Percentiles rank a stretch among this genome's conserved stretches.
These are phyloP conservation scores for Stictocephala bisonia DNA, from an alignment of 2,888 invertebrate species.

Conservation along the genomic window DNA sequence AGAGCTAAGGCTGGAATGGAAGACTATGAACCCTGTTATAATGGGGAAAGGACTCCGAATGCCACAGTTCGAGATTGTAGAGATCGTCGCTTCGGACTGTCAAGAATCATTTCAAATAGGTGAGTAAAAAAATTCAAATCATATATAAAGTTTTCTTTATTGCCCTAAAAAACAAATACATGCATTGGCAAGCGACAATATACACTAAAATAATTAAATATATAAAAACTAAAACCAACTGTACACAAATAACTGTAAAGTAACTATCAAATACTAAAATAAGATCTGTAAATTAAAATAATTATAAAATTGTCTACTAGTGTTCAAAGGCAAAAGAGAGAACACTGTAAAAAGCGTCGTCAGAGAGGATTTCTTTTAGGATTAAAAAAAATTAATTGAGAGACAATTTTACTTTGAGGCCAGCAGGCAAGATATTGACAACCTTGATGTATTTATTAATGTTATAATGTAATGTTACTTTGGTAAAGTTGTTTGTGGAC, in stretches of 20 bases:
- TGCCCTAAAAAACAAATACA: not conserved
- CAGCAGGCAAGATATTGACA: too few relatives aligned
- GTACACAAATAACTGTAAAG: not conserved
- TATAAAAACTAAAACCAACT: too few relatives aligned
- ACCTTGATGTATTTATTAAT: too few relatives aligned
- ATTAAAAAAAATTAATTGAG: too few relatives aligned
- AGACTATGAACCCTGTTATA: slow-evolving; percentile 63
- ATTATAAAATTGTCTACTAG: not conserved
- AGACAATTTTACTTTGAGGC: too few relatives aligned
- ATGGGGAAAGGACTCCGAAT: slow-evolving; percentile 64
- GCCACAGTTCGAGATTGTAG: slow-evolving; percentile 65
- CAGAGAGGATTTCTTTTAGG: too few relatives aligned
- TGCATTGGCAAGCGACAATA: not conserved
- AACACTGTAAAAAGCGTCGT: too few relatives aligned
- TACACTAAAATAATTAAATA: not conserved
- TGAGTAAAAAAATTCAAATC: slow-evolving; percentile 46
- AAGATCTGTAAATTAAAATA: not conserved
- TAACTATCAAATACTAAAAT: not conserved
- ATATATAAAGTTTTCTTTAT: not conserved
- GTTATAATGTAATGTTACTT: too few relatives aligned
- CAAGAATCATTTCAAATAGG: slow-evolving; percentile 65
- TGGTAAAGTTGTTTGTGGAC: too few relatives aligned
- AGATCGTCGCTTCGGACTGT: slow-evolving; percentile 63
- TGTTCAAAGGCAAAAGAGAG: too few relatives aligned
- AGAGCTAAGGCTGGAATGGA: slow-evolving; percentile 64